Conservation (phyloP, 2,113 vertebrate genomes). For the Cettia cetti region DNA sequence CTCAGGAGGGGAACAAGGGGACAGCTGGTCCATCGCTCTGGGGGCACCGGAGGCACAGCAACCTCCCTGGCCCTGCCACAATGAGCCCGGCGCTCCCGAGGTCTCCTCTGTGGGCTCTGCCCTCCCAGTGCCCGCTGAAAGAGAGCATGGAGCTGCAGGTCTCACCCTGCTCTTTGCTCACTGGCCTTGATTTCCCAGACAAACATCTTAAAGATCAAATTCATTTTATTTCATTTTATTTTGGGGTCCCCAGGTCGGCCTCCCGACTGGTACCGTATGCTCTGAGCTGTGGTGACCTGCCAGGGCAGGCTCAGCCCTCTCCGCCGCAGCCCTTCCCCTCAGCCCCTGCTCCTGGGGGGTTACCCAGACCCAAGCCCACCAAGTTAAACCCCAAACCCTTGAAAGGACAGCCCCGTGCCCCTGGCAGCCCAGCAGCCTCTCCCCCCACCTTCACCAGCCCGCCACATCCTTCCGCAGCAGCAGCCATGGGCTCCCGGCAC, state of each 20-base stretch:
- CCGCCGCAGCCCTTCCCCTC: background rate
- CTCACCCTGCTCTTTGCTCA: background rate
- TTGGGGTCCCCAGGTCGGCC: background rate
- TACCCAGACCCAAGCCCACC: background rate
- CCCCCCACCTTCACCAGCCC: fast-evolving
- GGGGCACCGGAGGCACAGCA: background rate
- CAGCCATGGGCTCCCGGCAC: slow-evolving; percentile 77
- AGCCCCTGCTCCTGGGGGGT: fast-evolving
- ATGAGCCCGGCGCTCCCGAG: background rate
- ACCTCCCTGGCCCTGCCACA: fast-evolving
- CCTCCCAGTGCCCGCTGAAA: fast-evolving
- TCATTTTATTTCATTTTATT: background rate
- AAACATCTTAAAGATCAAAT: background rate
- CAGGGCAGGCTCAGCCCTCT: fast-evolving
- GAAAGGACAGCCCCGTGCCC: background rate
- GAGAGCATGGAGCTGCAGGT: background rate
- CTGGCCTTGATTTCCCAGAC: background rate
- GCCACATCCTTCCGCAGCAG: background rate
- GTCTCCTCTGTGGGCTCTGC: fast-evolving
- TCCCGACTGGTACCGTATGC: fast-evolving
- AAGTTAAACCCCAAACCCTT: background rate
- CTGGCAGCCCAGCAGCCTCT: fast-evolving
- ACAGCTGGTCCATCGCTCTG: fast-evolving
- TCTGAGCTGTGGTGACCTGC: background rate
- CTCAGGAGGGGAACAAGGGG: background rate